These are phyloP conservation scores for Eilema sororculum DNA, from an alignment of 2,888 invertebrate species.

Conservation along the genomic window DNA sequence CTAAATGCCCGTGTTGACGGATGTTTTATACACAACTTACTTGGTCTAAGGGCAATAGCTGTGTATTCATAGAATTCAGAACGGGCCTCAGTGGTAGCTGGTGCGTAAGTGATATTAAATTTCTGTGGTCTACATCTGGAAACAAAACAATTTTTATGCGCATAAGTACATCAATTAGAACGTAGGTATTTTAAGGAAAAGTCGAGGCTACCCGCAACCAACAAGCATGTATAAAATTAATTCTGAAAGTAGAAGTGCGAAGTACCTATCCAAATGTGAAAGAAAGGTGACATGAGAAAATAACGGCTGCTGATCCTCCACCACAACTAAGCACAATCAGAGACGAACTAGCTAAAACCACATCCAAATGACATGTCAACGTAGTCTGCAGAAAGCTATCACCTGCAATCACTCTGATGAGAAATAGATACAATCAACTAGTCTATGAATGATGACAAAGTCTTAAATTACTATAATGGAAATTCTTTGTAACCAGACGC, in stretches of 20 bases:
- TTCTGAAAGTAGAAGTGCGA: not conserved
- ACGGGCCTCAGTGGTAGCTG: slow-evolving; percentile 68
- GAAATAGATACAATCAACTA: not conserved
- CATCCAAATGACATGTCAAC: not conserved
- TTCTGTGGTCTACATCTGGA: slow-evolving; percentile 93
- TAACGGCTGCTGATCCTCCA: not conserved
- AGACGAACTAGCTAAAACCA: not conserved
- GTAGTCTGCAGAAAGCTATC: not conserved
- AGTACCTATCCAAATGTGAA: not conserved
- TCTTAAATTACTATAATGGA: not conserved
- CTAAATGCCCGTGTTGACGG: not conserved
- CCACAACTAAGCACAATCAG: too few species aligned
- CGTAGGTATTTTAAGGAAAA: not conserved
- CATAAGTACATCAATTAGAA: not conserved
- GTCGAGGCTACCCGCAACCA: not conserved
- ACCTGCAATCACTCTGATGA: not conserved
- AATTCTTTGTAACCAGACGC: too few species aligned
- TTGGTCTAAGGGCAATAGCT: slow-evolving; percentile 63
- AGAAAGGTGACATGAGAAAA: too few species aligned
- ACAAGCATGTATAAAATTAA: not conserved
- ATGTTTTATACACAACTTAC: slow-evolving; percentile 53
- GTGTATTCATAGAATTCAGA: slow-evolving; percentile 41
- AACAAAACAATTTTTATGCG: slow-evolving; percentile 33
- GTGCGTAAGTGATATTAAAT: slow-evolving; percentile 93
- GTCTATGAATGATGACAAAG: not conserved